Evolutionary conservation across 1,140 invertebrate species (phyloP).

Genomic region (Rhyacophila brunnea): DNA sequence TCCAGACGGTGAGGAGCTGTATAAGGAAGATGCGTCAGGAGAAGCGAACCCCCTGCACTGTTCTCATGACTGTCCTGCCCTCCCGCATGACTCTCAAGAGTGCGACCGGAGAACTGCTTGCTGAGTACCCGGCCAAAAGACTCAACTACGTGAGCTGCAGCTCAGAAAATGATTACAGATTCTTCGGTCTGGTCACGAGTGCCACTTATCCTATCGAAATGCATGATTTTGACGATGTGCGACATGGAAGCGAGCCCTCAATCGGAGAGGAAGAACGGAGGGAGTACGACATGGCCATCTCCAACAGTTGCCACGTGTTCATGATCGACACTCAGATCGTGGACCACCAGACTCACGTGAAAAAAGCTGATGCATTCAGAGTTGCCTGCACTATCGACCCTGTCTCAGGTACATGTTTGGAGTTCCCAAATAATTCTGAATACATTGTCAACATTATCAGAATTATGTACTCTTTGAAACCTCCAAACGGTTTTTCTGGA

Average conservation of each 20-base stretch:
- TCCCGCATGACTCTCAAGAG: slow-evolving; percentile 74
- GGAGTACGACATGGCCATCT: slow-evolving; percentile 56
- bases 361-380: slow-evolving; percentile 74
- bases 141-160: slow-evolving; percentile 88
- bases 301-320: slow-evolving; percentile 94
- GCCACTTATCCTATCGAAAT: slow-evolving; percentile 53
- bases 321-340: slow-evolving; percentile 83
- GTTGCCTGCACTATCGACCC: slow-evolving; percentile 74
- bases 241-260: slow-evolving; percentile 29
- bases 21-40: slow-evolving; percentile 87
- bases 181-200: slow-evolving; percentile 89
- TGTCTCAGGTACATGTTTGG: slow-evolving; percentile 70
- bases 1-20: slow-evolving; percentile 73
- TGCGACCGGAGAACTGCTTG: slow-evolving; percentile 63
- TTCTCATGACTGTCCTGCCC: slow-evolving; percentile 80
- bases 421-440: slow-evolving; percentile 87
- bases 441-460: slow-evolving; percentile 75
- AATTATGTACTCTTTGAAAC: slow-evolving; percentile 63
- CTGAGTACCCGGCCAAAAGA: slow-evolving; percentile 81
- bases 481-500: slow-evolving; percentile 46
- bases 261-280: slow-evolving; percentile 40
- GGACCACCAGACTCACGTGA: slow-evolving; percentile 76
- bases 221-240: slow-evolving; percentile 21
- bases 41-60: slow-evolving; percentile 82
- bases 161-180: slow-evolving; percentile 85